A percentile compares a stretch with the other conserved stretches of the same genome.
These are phyloP conservation scores for Phataginus tricuspis DNA, from an alignment of 2,797 vertebrate genomes.

Conservation along the genomic window DNA sequence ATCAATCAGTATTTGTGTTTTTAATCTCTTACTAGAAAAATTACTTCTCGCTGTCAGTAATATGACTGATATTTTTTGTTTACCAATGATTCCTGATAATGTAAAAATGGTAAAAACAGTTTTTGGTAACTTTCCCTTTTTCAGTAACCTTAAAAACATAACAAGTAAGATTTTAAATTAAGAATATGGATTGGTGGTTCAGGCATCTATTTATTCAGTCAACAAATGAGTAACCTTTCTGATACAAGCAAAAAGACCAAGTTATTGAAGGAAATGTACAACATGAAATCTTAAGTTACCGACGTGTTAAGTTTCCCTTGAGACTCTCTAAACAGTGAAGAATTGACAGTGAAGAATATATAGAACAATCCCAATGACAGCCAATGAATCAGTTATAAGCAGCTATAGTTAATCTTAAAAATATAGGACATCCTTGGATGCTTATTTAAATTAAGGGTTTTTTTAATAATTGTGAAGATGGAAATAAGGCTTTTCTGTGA, in stretches of 20 bases:
- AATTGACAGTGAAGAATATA: not conserved
- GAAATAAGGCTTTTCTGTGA: not conserved
- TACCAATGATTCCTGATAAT: not conserved
- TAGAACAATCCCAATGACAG: not conserved
- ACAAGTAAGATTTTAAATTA: slow-evolving; percentile 41
- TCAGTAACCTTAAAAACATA: not conserved
- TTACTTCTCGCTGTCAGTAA: not conserved
- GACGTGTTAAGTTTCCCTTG: not conserved
- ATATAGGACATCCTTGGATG: not conserved
- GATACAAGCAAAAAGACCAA: not conserved
- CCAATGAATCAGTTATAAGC: not conserved
- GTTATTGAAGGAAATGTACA: not conserved
- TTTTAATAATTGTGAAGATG: not conserved
- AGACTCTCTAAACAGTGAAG: not conserved
- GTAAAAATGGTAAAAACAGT: not conserved
- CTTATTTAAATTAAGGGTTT: slow-evolving; percentile 43
- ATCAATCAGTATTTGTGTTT: not conserved
- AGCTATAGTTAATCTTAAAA: not conserved
- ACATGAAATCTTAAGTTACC: not conserved
- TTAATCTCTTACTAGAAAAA: not conserved
- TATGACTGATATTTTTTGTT: not conserved
- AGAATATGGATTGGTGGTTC: not conserved
- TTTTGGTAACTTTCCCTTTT: not conserved
- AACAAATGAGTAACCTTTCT: not conserved
- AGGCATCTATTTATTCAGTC: not conserved